These are phyloP conservation scores for Microctonus aethiopoides DNA, from an alignment of 2,888 invertebrate species.

Conservation along the genomic window DNA sequence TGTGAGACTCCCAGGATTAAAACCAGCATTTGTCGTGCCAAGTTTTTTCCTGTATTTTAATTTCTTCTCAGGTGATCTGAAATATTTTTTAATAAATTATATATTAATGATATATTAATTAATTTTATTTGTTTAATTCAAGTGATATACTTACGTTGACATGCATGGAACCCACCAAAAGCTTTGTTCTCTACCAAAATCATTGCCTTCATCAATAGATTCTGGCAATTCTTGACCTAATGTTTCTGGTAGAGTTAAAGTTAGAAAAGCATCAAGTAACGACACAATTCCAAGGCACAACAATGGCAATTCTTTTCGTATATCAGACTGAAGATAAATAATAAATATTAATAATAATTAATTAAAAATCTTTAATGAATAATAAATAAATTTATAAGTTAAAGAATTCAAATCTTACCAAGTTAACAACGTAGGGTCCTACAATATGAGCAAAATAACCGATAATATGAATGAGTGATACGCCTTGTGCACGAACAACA, in stretches of 20 bases:
- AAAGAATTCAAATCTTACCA: conserved; percentile 70
- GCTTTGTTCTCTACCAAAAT: conserved; percentile 82
- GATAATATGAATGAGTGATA: conserved; percentile 88
- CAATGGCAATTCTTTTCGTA: conserved; percentile 72
- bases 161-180: conserved; percentile 82
- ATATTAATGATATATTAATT: not conserved
- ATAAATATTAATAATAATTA: not conserved
- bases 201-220: conserved; percentile 86
- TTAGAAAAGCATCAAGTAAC: conserved; percentile 78
- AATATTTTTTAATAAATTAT: conserved; percentile 25
- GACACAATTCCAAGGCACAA: conserved; percentile 81
- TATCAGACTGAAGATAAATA: conserved; percentile 53
- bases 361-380: not conserved
- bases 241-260: conserved; percentile 86
- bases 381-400: not conserved
- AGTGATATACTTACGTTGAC: conserved; percentile 52
- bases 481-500: conserved; percentile 87
- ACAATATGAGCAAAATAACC: conserved; percentile 87
- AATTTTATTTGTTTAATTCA: not conserved
- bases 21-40: conserved; percentile 59
- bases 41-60: conserved; percentile 54
- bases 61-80: conserved; percentile 58
- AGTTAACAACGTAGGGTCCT: conserved; percentile 86
- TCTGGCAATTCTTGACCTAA: conserved; percentile 88
- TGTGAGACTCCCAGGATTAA: conserved; percentile 59